These are phyloP conservation scores for Scaptomyza parva DNA, from an alignment of 2,888 invertebrate genomes.

Conservation along the genomic window DNA sequence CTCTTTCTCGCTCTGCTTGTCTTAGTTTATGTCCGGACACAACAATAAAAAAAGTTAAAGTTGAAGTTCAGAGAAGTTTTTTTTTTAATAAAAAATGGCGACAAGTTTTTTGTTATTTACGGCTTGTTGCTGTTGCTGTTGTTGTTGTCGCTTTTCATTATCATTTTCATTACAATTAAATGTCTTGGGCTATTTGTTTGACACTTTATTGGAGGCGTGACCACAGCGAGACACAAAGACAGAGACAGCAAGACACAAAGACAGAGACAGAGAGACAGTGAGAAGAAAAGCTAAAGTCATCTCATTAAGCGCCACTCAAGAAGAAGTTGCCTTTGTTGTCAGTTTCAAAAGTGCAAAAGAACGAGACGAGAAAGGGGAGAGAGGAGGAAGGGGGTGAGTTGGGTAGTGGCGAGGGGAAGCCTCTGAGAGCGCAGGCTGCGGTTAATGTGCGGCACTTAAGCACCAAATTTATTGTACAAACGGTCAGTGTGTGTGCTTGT, in stretches of 20 bases:
- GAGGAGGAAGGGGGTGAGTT: too few relatives aligned
- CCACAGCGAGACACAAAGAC: background rate
- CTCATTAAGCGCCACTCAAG: constrained; percentile 41
- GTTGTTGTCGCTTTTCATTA: constrained; percentile 42
- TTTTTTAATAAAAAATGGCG: constrained; percentile 25
- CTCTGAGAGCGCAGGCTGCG: constrained; percentile 46
- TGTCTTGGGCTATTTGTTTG: constrained; percentile 73
- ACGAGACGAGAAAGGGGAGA: too few relatives aligned
- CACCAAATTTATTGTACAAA: constrained; percentile 57
- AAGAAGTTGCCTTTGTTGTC: constrained; percentile 48
- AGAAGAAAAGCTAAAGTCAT: constrained; percentile 30
- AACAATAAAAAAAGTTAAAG: constrained; percentile 22
- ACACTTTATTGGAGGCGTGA: constrained; percentile 68
- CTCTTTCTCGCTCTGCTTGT: background rate
- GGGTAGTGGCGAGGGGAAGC: background rate
- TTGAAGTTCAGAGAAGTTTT: constrained; percentile 34
- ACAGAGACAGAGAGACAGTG: background rate
- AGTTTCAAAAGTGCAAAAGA: too few relatives aligned
- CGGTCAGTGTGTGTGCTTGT: constrained; percentile 49
- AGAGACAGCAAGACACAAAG: background rate
- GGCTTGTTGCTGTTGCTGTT: constrained; percentile 11
- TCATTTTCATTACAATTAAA: constrained; percentile 69
- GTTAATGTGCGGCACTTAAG: constrained; percentile 67
- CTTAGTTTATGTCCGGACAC: too few relatives aligned
- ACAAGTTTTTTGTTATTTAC: constrained; percentile 25